Conservation (phyloP, 2,113 vertebrate species). For the Numida meleagris region DNA sequence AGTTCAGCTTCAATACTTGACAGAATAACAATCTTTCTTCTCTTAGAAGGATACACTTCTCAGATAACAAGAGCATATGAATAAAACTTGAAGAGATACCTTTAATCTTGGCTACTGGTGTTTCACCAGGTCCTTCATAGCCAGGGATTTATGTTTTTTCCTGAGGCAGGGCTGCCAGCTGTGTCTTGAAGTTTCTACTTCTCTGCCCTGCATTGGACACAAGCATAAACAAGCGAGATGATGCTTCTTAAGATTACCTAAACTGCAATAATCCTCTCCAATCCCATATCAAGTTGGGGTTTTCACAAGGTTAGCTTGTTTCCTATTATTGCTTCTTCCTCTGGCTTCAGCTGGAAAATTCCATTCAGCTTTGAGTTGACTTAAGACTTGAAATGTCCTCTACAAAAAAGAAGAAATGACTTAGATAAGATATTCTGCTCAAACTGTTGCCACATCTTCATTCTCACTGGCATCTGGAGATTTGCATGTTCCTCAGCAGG, state of each 20-base stretch:
- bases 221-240: background rate
- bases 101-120: background rate
- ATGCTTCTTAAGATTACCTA: background rate
- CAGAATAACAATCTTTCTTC: conserved; percentile 18
- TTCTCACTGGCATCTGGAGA: background rate
- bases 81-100: conserved; percentile 10
- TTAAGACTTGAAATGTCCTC: background rate
- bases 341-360: background rate
- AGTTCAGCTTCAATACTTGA: conserved; percentile 40
- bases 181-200: background rate
- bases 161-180: background rate
- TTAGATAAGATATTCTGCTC: background rate
- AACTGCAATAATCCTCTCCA: background rate
- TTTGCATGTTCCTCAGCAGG: background rate
- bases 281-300: background rate
- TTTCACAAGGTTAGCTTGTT: background rate
- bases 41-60: background rate
- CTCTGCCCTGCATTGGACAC: background rate
- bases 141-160: background rate
- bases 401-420: background rate
- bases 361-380: background rate
- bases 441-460: background rate
- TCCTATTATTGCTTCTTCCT: background rate
- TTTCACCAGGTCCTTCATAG: background rate
- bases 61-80: background rate